Evolutionary conservation across 2,888 invertebrate species (phyloP).

Genomic region (Girardia tigrina): DNA sequence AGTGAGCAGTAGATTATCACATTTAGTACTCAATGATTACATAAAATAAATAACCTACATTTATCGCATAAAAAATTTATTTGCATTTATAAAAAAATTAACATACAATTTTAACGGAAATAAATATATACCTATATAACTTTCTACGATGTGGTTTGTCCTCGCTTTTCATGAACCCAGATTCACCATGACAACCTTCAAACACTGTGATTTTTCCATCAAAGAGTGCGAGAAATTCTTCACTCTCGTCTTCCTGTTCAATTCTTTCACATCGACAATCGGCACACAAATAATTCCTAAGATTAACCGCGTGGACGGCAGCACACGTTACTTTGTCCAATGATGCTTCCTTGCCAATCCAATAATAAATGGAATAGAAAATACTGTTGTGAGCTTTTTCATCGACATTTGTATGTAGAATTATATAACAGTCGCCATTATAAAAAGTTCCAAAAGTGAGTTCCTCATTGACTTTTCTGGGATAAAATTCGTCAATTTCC

Average conservation of each 20-base stretch:
- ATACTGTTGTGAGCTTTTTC: conserved; percentile 61
- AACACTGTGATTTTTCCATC: conserved; percentile 52
- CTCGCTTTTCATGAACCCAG: conserved; percentile 90
- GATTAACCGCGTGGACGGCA: conserved; percentile 94
- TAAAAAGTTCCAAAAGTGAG: conserved; percentile 75
- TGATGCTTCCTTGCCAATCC: conserved; percentile 89
- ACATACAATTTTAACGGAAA: neutral
- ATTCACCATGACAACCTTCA: conserved; percentile 87
- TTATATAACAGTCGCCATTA: conserved; percentile 94
- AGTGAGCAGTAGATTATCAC: too few species aligned
- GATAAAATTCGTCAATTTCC: conserved; percentile 38
- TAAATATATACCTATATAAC: conserved; percentile 54
- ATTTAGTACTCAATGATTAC: too few species aligned
- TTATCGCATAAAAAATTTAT: too few species aligned
- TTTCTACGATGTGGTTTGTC: conserved; percentile 53
- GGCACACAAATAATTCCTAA: conserved; percentile 84
- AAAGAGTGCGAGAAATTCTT: conserved; percentile 60
- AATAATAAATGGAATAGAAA: conserved; percentile 90
- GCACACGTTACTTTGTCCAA: conserved; percentile 88
- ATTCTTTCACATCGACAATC: conserved; percentile 81
- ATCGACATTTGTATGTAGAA: conserved; percentile 72
- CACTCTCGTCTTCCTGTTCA: conserved; percentile 88
- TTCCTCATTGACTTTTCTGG: conserved; percentile 34
- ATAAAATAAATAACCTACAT: too few species aligned
- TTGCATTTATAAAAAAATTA: neutral